Evolutionary conservation across 2,797 vertebrate species (phyloP).

Genomic region (Austrolebias charrua): DNA sequence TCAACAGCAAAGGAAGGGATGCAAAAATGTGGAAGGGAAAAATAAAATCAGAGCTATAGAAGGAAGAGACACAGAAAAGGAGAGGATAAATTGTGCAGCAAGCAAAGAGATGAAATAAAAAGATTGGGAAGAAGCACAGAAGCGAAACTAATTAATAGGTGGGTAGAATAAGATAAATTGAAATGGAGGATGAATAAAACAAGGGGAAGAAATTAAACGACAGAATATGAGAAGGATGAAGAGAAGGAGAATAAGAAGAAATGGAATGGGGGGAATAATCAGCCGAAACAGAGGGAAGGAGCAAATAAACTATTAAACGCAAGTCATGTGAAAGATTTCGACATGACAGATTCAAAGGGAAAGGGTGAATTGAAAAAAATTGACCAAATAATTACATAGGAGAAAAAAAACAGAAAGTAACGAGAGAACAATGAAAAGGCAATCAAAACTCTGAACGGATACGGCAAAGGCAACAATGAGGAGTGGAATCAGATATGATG

Average conservation of each 20-base stretch:
- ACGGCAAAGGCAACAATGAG: too few species aligned
- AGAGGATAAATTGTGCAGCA: background rate
- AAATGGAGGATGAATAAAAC: background rate
- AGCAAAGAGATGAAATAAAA: constrained; percentile 6
- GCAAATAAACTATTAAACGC: background rate
- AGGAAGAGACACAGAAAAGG: background rate
- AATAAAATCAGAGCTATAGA: background rate
- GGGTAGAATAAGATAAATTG: constrained; percentile 1
- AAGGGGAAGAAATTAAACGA: background rate
- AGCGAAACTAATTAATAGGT: constrained; percentile 4
- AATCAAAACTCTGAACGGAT: too few species aligned
- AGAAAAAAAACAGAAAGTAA: background rate
- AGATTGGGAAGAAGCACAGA: background rate
- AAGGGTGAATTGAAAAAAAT: background rate
- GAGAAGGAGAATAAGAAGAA: background rate
- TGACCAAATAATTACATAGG: background rate
- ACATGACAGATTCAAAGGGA: background rate
- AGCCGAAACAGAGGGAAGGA: background rate
- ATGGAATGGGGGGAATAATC: background rate
- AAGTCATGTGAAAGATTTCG: background rate
- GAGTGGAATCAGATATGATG: too few species aligned
- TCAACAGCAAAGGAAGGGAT: background rate
- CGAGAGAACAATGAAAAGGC: background rate
- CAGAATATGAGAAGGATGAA: background rate
- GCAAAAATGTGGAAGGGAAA: background rate